Percentiles rank a stretch among this genome's conserved stretches.
These are phyloP conservation scores for Ambastaia sidthimunki DNA, from an alignment of 2,797 vertebrate species.

Conservation along the genomic window DNA sequence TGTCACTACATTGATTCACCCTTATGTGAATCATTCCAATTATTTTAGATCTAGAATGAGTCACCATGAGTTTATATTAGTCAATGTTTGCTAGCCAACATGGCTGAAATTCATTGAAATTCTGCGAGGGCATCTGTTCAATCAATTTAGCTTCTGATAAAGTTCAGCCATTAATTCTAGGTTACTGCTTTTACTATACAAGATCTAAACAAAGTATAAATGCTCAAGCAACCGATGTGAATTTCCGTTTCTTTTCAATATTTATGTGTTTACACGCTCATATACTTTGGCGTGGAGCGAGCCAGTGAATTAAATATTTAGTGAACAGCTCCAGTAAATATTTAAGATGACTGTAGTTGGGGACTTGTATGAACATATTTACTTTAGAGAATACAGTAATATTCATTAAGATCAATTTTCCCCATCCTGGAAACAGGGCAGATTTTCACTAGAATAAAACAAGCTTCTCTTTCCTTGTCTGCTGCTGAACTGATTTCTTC, in stretches of 20 bases:
- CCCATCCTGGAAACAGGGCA: neutral
- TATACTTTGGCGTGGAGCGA: neutral
- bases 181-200: neutral
- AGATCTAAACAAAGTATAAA: neutral
- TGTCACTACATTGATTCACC: conserved; percentile 1
- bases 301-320: conserved; percentile 23
- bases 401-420: conserved; percentile 11
- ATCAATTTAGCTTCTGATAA: neutral
- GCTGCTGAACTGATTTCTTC: conserved; percentile 1
- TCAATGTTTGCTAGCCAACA: conserved; percentile 1
- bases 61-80: conserved; percentile 19
- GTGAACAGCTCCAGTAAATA: conserved; percentile 8
- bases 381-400: neutral
- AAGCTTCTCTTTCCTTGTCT: neutral
- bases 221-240: neutral
- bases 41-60: conserved; percentile 12
- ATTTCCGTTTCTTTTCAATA: neutral
- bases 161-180: neutral
- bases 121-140: conserved; percentile 8
- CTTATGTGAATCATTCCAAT: neutral
- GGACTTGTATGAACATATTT: neutral
- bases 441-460: neutral
- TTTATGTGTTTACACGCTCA: conserved; percentile 6
- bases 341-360: neutral
- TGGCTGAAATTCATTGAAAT: conserved; percentile 13